Evolutionary conservation across 2,113 vertebrate species (phyloP), one percentile per base, ranked within the genome.

Genomic region (Corythornis vintsioides): DNA sequence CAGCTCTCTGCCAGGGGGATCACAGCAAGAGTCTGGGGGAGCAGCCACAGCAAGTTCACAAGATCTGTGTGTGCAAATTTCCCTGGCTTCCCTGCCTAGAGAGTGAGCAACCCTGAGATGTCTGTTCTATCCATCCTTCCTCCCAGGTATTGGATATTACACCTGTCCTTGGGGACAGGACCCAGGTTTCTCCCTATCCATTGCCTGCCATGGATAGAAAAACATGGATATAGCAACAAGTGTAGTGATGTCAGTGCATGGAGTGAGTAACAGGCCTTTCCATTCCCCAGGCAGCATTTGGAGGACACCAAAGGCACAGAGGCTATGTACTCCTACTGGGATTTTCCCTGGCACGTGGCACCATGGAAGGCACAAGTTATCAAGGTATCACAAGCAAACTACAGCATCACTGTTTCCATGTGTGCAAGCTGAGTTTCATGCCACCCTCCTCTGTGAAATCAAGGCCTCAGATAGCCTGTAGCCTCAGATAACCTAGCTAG

Each of bases 381-480:
- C 84, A 88, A 55, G 12, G 48, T 87, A 57, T 63, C 86, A 71
- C 82, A 94, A 75, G 90, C 24, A 80, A 85, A 86, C 80, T 31
- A 77, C 60, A 89, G 76, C 63, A 76, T 86, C 40, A 74, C 60
- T 77, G 47, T 80, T 91, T 70, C 77, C 75, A 80, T 3, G 0
- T 29, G 65, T 67, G 86, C 94, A 92, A 88, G 79, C 72, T 17
- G 60, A 82, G 60, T 72, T 56, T 83, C 3, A 2, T 35, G 80
- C 47, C 59, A 83, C 75, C 67, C 65, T 66, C 47, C 42, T 63
- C 69, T 74, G 69, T 70, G 76, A 80, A 91, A 88, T 65, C 64
- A 43, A 94, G 83, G 70, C 85, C 92, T 90, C 60, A 83, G 82
- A 87, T 95, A 93, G 89, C 79, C 89, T 85, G 38, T 85, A 73